phyloP scores from a whole-genome alignment of 1,140 invertebrate species.

The Bacillus rossius region DNA sequence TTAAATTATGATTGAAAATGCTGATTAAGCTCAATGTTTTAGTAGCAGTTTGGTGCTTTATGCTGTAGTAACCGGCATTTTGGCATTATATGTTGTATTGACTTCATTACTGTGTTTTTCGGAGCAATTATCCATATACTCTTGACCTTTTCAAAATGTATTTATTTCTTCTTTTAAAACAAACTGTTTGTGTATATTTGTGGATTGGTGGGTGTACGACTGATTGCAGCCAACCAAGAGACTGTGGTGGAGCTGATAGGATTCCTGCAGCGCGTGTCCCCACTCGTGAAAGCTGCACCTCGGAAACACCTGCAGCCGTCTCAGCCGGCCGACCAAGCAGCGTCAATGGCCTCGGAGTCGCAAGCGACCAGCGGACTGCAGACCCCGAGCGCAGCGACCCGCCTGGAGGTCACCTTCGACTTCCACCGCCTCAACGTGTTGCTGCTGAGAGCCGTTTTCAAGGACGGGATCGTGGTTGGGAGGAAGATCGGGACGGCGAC shows the following conservation, averaged over 20 bases:
- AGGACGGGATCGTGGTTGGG: conserved; percentile 62
- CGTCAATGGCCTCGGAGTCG: neutral
- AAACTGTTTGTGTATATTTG: no score
- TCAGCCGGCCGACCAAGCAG: neutral
- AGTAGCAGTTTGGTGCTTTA: no score
- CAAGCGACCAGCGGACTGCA: neutral
- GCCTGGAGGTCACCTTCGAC: conserved; percentile 83
- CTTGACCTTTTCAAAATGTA: no score
- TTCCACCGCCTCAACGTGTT: conserved; percentile 88
- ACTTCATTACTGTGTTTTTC: no score
- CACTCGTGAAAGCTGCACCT: conserved; percentile 31
- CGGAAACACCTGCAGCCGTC: neutral
- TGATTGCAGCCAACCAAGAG: conserved; percentile 45
- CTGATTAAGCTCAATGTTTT: no score
- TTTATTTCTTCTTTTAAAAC: no score
- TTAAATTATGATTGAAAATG: no score
- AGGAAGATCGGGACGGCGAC: conserved; percentile 92
- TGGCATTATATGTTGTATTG: no score
- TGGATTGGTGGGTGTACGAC: no score
- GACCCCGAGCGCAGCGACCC: neutral
- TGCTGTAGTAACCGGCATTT: no score
- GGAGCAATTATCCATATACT: no score
- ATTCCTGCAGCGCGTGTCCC: conserved; percentile 71
- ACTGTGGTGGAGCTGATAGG: conserved; percentile 89
- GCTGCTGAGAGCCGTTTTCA: conserved; percentile 69